A percentile compares a stretch with the other conserved stretches of the same genome.
These are phyloP conservation scores for Promerops cafer DNA, from an alignment of 2,113 vertebrate species.

Conservation along the genomic window DNA sequence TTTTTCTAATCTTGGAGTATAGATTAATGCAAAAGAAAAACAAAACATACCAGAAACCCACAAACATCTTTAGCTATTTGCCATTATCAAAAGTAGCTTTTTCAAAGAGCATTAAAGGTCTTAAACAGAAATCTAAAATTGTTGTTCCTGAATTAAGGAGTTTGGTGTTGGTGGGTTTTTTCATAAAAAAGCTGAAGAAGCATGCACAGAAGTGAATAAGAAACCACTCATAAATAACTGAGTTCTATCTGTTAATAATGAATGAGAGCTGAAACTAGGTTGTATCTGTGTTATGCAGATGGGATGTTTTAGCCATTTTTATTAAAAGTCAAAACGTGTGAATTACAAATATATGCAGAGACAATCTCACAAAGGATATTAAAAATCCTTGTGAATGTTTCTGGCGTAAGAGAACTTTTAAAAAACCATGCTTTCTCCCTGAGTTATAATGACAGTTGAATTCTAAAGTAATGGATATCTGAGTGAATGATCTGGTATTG, in stretches of 20 bases:
- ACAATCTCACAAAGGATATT: constrained; percentile 54
- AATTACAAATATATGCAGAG: constrained; percentile 38
- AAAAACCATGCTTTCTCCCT: background rate
- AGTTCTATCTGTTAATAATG: constrained; percentile 1
- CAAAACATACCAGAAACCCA: background rate
- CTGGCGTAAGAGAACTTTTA: background rate
- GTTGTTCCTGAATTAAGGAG: background rate
- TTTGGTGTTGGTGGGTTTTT: background rate
- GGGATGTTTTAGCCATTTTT: constrained; percentile 34
- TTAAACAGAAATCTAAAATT: background rate
- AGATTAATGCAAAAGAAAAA: background rate
- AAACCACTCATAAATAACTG: constrained; percentile 21
- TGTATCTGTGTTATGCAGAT: constrained; percentile 32
- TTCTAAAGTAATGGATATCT: background rate
- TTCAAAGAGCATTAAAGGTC: background rate
- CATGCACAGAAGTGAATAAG: background rate
- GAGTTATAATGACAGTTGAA: background rate
- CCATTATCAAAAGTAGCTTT: background rate
- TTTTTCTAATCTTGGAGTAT: background rate
- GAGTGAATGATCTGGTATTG: background rate
- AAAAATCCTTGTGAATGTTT: constrained; percentile 40
- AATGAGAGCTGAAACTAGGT: constrained; percentile 2
- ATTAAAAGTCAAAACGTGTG: constrained; percentile 39
- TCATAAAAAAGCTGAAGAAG: background rate
- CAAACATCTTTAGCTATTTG: background rate